Evolutionary conservation across 2,113 vertebrate genomes (phyloP).

Genomic region (Aptenodytes forsteri): DNA sequence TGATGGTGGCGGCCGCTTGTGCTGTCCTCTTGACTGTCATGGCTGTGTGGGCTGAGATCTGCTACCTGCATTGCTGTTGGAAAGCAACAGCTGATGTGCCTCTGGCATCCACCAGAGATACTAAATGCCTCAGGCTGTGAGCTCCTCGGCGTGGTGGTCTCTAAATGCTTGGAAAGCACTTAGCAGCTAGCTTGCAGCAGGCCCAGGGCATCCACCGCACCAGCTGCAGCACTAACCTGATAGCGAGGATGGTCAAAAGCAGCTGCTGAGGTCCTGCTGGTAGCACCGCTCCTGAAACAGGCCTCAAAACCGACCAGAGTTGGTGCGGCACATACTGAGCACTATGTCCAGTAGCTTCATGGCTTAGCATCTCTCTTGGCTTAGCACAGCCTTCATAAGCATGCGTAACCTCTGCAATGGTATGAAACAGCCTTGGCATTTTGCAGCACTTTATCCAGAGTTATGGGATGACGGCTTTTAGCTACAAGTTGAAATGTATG

Average conservation of each 20-base stretch:
- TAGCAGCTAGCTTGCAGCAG: neutral
- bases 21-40: rapidly evolving
- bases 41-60: neutral
- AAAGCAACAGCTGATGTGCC: neutral
- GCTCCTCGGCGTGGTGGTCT: neutral
- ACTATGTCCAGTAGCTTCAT: rapidly evolving
- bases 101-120: neutral
- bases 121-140: neutral
- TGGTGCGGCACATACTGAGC: neutral
- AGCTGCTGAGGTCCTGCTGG: neutral
- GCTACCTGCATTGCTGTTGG: neutral
- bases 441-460: neutral
- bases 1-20: rapidly evolving
- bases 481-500: neutral
- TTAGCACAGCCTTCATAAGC: neutral
- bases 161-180: neutral
- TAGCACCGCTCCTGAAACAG: neutral
- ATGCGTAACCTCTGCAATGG: neutral
- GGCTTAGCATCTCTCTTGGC: neutral
- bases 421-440: neutral
- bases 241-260: neutral
- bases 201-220: neutral
- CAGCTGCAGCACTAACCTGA: neutral
- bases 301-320: neutral
- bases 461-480: neutral